A percentile compares a stretch with the other conserved stretches of the same genome.
These are phyloP conservation scores for Drosophila grimshawi DNA, from an alignment of 1,140 invertebrate species.

Conservation along the genomic window DNA sequence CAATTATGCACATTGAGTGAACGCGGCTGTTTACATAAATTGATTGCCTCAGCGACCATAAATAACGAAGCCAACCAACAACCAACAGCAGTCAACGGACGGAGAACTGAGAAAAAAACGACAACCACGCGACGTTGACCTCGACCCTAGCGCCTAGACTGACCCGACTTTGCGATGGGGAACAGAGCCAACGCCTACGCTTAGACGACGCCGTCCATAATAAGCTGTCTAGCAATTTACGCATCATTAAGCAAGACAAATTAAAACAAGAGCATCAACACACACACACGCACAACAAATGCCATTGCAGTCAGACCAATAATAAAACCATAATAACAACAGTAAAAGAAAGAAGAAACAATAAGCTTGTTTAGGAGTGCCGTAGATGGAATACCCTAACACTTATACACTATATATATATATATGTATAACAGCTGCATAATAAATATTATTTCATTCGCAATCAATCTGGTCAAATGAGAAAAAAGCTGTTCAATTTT, in stretches of 20 bases:
- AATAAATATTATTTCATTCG: too few species aligned
- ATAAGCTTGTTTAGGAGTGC: not conserved
- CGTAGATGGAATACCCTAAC: slow-evolving; percentile 1
- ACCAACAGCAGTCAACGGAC: slow-evolving; percentile 4
- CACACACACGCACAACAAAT: slow-evolving; percentile 3
- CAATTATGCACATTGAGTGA: slow-evolving; percentile 67
- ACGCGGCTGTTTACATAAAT: slow-evolving; percentile 39
- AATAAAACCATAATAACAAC: slow-evolving; percentile 68
- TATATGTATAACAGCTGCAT: too few species aligned
- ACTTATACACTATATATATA: not conserved
- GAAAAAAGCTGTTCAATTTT: not conserved
- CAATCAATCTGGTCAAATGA: too few species aligned
- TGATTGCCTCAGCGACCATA: slow-evolving; percentile 9
- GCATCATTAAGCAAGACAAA: slow-evolving; percentile 68
- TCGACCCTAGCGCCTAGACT: slow-evolving; percentile 55
- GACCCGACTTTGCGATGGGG: not conserved
- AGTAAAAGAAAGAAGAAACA: slow-evolving; percentile 34
- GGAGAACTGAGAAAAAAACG: slow-evolving; percentile 25
- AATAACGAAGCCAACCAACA: not conserved
- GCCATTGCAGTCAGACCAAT: slow-evolving; percentile 43
- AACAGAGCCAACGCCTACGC: slow-evolving; percentile 26
- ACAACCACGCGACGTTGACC: slow-evolving; percentile 53
- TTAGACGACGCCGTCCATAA: slow-evolving; percentile 37
- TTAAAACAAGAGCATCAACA: slow-evolving; percentile 50
- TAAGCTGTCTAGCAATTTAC: slow-evolving; percentile 61